phyloP scores from a whole-genome alignment of 2,888 invertebrate species.

The Hipparchia semele region DNA sequence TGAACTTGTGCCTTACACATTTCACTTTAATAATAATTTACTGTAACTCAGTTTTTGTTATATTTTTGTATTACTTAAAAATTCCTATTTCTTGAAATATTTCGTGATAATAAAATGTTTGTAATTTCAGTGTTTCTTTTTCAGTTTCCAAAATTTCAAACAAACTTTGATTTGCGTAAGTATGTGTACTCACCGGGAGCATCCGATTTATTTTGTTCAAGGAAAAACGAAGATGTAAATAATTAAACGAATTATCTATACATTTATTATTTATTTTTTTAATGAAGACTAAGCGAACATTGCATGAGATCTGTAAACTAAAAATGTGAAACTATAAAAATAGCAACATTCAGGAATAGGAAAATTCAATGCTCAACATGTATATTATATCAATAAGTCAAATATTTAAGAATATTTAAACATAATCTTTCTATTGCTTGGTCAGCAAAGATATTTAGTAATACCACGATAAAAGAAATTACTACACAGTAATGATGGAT shows the following conservation, averaged over 20 bases:
- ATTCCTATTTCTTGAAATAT: not conserved
- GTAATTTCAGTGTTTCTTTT: not conserved
- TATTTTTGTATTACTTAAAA: not conserved
- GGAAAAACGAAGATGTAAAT: not conserved
- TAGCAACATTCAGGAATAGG: not conserved
- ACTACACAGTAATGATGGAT: not conserved
- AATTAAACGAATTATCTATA: slow-evolving; percentile 21
- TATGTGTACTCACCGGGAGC: too few species aligned
- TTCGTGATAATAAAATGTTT: not conserved
- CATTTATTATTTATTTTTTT: slow-evolving; percentile 24
- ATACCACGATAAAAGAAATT: not conserved
- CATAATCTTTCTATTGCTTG: too few species aligned
- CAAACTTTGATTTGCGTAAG: too few species aligned
- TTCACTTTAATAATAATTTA: not conserved
- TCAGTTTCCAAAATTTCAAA: too few species aligned
- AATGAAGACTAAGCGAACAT: slow-evolving; percentile 35
- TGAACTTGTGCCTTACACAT: slow-evolving; percentile 9
- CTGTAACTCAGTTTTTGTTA: not conserved
- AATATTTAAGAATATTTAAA: too few species aligned
- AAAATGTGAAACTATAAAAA: not conserved
- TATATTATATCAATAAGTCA: too few species aligned
- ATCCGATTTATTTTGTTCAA: too few species aligned
- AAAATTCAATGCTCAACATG: not conserved
- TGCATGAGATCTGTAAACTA: slow-evolving; percentile 33
- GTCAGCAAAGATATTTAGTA: too few species aligned